phyloP scores from a whole-genome alignment of 1,140 invertebrate species.

The Drosophila obscura region DNA sequence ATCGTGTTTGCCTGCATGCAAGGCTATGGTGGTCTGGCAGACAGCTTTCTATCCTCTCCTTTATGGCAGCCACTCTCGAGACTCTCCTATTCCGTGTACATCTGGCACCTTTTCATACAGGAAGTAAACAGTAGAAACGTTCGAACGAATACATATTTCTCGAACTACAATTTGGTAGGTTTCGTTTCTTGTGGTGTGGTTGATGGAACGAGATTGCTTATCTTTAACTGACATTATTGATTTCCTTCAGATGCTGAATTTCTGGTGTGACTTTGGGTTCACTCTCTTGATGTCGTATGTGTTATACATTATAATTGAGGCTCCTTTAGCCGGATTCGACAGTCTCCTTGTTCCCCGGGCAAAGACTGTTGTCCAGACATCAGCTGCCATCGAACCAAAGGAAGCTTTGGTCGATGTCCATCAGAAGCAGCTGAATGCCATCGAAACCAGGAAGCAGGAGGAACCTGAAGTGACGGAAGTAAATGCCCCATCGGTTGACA shows the following conservation, averaged over 20 bases:
- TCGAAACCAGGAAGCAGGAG: too few relatives aligned
- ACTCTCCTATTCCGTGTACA: constrained; percentile 85
- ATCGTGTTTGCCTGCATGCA: constrained; percentile 88
- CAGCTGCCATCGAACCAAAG: background rate
- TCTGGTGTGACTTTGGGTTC: constrained; percentile 47
- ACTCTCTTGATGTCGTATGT: constrained; percentile 36
- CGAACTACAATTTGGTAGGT: constrained; percentile 50
- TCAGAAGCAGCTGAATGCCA: too few relatives aligned
- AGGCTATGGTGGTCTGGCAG: constrained; percentile 86
- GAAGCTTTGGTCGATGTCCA: background rate
- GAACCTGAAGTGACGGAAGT: too few relatives aligned
- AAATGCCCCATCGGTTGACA: too few relatives aligned
- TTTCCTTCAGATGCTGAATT: constrained; percentile 28
- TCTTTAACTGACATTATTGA: background rate
- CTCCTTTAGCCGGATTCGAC: constrained; percentile 36
- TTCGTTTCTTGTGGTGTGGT: background rate
- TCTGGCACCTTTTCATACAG: constrained; percentile 82
- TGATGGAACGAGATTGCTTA: background rate
- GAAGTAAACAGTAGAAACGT: constrained; percentile 36
- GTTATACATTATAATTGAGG: constrained; percentile 44
- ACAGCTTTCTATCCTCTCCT: constrained; percentile 83
- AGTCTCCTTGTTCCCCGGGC: background rate
- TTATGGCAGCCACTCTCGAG: constrained; percentile 84
- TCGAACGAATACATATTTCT: constrained; percentile 49
- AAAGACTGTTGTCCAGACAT: background rate